Base-by-base conservation (phyloP, 2,888 invertebrate genomes). In the Microchrysa polita region DNA sequence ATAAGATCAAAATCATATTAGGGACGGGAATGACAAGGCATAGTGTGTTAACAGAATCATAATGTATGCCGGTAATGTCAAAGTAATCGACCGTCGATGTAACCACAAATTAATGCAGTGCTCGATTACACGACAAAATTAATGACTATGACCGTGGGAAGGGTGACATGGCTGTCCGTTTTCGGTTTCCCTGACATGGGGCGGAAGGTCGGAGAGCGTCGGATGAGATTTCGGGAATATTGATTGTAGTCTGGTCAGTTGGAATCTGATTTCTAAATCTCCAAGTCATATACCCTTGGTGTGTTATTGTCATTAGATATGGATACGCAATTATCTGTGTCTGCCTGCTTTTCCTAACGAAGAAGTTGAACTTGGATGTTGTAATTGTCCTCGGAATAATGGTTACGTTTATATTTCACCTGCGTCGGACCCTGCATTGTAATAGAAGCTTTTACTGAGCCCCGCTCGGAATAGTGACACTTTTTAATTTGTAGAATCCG, bases 31-130 rank as follows among this genome's bases (percentile, higher is more conserved):
- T 42, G 18, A 40, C 48, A 18, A 48, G 23, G 48, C 42, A 18
- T 27, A 20, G 14, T 34, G 40, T 57, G 53, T 34, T 67, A 52
- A 67, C 67, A 23, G 53, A 67, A 67, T 67, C 55, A 55, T 69
- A 55, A 59, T 72, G 44, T 72, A 44, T 44, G 48, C 44, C 52
- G 40, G 59, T 34, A 72, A 72, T 72, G 72, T 72, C 72, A 72
- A 72, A 72, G 72, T 60, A 72, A 72, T 72, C 72, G 48, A 72
- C 59, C 60, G 60, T 20, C 40, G 34, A 74, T 55, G 44, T 55
- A 74, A 61, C 74, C 74, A 63, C 63, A 63, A 74, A 74, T 74
- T 74, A 73, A 55, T 59, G 42, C 34, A 53, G 73, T 48, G 55
- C 67, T 73, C 69, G 73, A 67, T 67, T 65, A 73, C 72, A 67